Conservation (phyloP, 2,113 vertebrate genomes). For the Riparia riparia region DNA sequence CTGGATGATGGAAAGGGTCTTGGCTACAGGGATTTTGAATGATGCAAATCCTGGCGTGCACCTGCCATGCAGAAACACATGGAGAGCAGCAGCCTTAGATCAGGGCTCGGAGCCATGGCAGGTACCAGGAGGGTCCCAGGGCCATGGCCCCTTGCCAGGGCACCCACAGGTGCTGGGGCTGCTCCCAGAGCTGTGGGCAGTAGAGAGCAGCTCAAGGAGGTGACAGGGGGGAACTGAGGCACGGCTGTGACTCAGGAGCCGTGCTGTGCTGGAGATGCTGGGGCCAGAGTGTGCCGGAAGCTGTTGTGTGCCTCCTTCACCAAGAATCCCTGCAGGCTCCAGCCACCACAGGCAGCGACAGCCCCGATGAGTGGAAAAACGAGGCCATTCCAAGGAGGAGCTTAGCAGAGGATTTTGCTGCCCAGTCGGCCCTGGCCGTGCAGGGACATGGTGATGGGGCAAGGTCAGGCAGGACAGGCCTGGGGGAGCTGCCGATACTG, state of each 20-base stretch:
- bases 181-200: neutral
- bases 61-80: fast-evolving
- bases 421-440: neutral
- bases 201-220: neutral
- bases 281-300: neutral
- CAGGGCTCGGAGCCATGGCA: fast-evolving
- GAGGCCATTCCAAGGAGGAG: neutral
- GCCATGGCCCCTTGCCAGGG: neutral
- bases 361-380: neutral
- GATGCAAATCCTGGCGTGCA: fast-evolving
- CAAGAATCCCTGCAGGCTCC: neutral
- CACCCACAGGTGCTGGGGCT: neutral
- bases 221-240: neutral
- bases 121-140: fast-evolving
- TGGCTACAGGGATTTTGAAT: neutral
- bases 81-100: neutral
- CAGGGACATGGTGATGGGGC: neutral
- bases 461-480: neutral
- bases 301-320: neutral
- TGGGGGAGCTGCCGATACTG: neutral
- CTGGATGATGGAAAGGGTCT: neutral
- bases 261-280: fast-evolving
- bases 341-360: neutral
- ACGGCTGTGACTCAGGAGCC: fast-evolving
- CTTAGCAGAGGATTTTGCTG: neutral